phyloP scores from a whole-genome alignment of 64 coral and sea anemone species.

The Pachyseris speciosa region DNA sequence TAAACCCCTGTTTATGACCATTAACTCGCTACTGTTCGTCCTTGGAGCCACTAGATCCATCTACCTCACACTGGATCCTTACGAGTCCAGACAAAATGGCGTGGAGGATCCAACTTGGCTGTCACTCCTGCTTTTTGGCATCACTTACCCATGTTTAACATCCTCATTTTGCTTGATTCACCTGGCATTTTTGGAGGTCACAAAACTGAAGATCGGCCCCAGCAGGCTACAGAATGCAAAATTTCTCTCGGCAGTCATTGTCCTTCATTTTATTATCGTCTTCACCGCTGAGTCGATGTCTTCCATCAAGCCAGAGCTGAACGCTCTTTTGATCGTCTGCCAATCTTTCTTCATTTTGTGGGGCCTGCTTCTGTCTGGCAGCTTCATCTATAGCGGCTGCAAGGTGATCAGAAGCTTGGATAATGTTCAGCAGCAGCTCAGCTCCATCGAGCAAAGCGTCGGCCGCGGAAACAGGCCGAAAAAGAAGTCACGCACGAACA shows the following conservation, averaged over 20 bases:
- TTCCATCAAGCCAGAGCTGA: slow-evolving; percentile 32
- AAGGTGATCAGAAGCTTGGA: slow-evolving; percentile 22
- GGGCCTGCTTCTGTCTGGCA: slow-evolving; percentile 45
- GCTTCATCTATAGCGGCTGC: slow-evolving; percentile 75
- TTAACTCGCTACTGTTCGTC: slow-evolving; percentile 24
- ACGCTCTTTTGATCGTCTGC: slow-evolving; percentile 47
- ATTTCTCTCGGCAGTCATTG: slow-evolving; percentile 45
- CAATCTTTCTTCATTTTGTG: slow-evolving; percentile 78
- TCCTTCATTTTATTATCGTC: slow-evolving; percentile 43
- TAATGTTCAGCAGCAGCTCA: slow-evolving; percentile 23
- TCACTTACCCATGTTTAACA: slow-evolving; percentile 67
- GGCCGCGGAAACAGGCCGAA: neutral
- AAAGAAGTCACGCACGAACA: neutral
- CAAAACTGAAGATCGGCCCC: slow-evolving; percentile 47
- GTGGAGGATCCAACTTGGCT: slow-evolving; percentile 36
- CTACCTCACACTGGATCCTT: slow-evolving; percentile 54
- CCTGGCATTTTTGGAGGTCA: slow-evolving; percentile 68
- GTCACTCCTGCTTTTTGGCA: slow-evolving; percentile 33
- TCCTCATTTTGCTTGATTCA: slow-evolving; percentile 71
- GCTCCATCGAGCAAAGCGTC: neutral
- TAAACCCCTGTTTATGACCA: slow-evolving; percentile 50
- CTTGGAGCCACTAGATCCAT: slow-evolving; percentile 51
- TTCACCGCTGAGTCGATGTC: slow-evolving; percentile 16
- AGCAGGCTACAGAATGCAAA: slow-evolving; percentile 17
- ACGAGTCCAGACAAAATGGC: slow-evolving; percentile 65